These are phyloP conservation scores for Ptychoptera albimana DNA, from an alignment of 2,888 invertebrate genomes.

Conservation along the genomic window DNA sequence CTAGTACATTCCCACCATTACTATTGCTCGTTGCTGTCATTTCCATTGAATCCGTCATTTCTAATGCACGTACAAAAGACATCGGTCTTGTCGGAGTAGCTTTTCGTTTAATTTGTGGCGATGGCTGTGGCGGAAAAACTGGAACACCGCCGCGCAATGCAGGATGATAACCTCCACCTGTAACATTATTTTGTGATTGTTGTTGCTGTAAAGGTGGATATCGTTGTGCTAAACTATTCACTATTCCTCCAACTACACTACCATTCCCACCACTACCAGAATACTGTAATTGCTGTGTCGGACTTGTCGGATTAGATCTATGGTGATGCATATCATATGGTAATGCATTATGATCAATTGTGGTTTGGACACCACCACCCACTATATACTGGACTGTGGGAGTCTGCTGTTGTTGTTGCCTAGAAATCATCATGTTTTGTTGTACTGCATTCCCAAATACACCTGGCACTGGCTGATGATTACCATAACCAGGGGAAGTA, in stretches of 20 bases:
- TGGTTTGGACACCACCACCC: slow-evolving; percentile 5
- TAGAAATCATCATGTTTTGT: slow-evolving; percentile 10
- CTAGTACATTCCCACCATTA: background rate
- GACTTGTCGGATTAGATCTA: slow-evolving; percentile 59
- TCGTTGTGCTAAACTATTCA: slow-evolving; percentile 7
- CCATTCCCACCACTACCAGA: slow-evolving; percentile 9
- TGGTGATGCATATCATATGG: slow-evolving; percentile 37
- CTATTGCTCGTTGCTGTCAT: slow-evolving; percentile 36
- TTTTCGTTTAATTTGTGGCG: slow-evolving; percentile 42
- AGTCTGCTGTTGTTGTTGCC: slow-evolving; percentile 1
- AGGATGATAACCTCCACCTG: slow-evolving; percentile 36
- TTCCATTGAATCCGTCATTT: slow-evolving; percentile 80
- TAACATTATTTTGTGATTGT: slow-evolving; percentile 3
- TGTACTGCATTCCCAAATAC: background rate
- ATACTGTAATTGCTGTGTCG: slow-evolving; percentile 32
- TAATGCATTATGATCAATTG: slow-evolving; percentile 24
- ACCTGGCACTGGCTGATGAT: slow-evolving; percentile 10
- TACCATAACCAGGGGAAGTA: slow-evolving; percentile 45
- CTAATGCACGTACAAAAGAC: slow-evolving; percentile 76
- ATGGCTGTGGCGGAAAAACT: slow-evolving; percentile 45
- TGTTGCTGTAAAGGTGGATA: slow-evolving; percentile 11
- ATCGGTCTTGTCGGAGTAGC: slow-evolving; percentile 50
- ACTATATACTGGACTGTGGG: slow-evolving; percentile 1
- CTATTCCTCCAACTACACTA: slow-evolving; percentile 11
- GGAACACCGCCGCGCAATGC: slow-evolving; percentile 49